Evolutionary conservation across 1,140 invertebrate species (phyloP), one percentile per base, ranked within the genome.

Genomic region (Metaphire vulgaris): DNA sequence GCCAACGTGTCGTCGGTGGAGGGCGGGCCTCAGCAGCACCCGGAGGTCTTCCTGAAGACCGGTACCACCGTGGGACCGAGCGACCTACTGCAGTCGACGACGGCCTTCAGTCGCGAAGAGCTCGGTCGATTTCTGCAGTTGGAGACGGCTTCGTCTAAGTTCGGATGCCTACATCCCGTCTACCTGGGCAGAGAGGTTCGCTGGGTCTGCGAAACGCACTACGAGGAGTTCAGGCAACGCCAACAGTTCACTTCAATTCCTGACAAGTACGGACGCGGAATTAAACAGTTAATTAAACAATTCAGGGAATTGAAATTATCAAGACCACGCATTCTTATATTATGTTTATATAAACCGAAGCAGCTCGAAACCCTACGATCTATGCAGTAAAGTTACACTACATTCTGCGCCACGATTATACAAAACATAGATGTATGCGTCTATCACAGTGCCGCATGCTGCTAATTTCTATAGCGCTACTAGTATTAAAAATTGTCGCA

Each of bases 151-250:
- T 75, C 77, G 12, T 73, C 73, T 16, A 32, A 41, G 30, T 78
- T 78, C 56, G 77, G 73, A 12, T 65, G 56, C 15, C 66, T 78
- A 1, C 31, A 56, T 14, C 77, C 77, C 2, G 29, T 78, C 15
- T 78, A 75, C 66, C 29, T 78, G 15, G 77, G 77, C 2, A 31
- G 69, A 65, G 77, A 78, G 33, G 64, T 78, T 1, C 33, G 77
- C 28, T 78, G 77, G 77, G 65, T 78, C 0, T 78, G 77, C 69
- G 68, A 75, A 1, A 66, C 28, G 33, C 77, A 78, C 69, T 78
- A 78, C 56, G 74, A 78, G n/a, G 76, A 77, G 30, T 56, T 77
- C 76, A 71, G 0, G 28, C 33, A 28, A 74, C 67, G 70, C 41
- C 75, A 31, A 32, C n/a, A n/a, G 41, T 56, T 56, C 41, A 21